Base-by-base conservation (phyloP, 2,113 vertebrate genomes). In the Craseonycteris thonglongyai region DNA sequence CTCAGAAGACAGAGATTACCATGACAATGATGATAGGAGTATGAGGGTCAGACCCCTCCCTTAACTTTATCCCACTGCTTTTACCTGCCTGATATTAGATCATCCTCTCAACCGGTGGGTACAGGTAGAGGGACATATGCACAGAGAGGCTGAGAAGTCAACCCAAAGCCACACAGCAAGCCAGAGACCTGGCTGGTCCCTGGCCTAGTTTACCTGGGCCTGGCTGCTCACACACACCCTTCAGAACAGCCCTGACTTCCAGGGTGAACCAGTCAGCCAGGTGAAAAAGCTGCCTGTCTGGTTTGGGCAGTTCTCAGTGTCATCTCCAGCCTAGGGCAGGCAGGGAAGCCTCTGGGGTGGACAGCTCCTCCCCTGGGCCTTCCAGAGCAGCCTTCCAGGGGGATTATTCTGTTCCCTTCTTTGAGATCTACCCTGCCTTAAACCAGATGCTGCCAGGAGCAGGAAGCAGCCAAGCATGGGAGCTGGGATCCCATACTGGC, bases 291-390 rank as follows among this genome's bases (percentile, higher is more conserved):
- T 51, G 88, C 90, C 19, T 0, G 72, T 95, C 96, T 96, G 96
- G 97, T 97, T 90, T 96, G 84, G 92, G 96, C 42, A 71, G 95
- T 90, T 97, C 80, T 93, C 78, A 81, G 68, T 75, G 82, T 81
- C n/a, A 30, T 78, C 56, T 28, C 51, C 10, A 63, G 80, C n/a
- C 26, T 14, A 6, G 22, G 45, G 68, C 49, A 8, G 56, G 86
- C 85, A 90, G 58, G 82, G 28, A 68, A 83, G 88, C 42, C 88
- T 78, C 65, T 51, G 2, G 1, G 45, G 51, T 78, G 72, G 35
- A 58, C 12, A 19, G 81, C 51, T 61, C 83, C 95, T 63, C 58
- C 78, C 80, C 78, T 15, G 59, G 61, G 74, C 75, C 35, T 56
- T 93, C 61, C 69, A 72, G 65, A 72, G 38, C 88, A 56, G 80